These are phyloP conservation scores for Sminthurides bifidus DNA, from an alignment of 1,140 invertebrate genomes.

Conservation along the genomic window DNA sequence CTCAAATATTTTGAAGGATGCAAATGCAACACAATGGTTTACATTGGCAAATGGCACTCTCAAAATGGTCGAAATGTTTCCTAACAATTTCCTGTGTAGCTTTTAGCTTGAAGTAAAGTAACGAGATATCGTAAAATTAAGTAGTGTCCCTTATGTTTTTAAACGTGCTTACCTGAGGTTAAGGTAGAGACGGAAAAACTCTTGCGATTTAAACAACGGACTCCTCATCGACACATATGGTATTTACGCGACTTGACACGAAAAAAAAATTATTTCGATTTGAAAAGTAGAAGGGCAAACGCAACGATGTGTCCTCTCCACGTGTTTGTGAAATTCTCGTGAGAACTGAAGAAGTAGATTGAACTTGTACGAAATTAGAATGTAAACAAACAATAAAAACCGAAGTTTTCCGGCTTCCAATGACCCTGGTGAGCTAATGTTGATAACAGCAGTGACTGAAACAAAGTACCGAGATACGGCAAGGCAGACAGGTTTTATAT, in stretches of 20 bases:
- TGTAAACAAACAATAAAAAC: too few species aligned
- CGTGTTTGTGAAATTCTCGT: too few species aligned
- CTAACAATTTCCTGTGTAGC: not conserved
- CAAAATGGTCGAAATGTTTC: not conserved
- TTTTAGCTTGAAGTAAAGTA: not conserved
- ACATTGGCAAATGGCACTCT: not conserved
- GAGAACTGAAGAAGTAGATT: too few species aligned
- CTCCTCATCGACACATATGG: slow-evolving; percentile 26
- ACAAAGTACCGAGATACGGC: too few species aligned
- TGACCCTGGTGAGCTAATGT: too few species aligned
- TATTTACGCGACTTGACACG: not conserved
- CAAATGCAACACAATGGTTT: not conserved
- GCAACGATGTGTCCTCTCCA: not conserved
- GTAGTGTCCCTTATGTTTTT: too few species aligned
- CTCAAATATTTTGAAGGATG: not conserved
- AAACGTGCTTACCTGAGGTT: slow-evolving; percentile 18
- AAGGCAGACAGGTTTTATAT: too few species aligned
- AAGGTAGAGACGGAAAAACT: slow-evolving; percentile 18
- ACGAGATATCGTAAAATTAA: not conserved
- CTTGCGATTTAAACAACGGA: slow-evolving; percentile 11
- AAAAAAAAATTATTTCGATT: not conserved
- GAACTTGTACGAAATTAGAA: too few species aligned
- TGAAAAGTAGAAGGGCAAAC: not conserved
- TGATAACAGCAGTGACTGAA: too few species aligned
- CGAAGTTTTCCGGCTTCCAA: too few species aligned